A percentile compares a stretch with the other conserved stretches of the same genome.
Conservation (phyloP, 2,113 vertebrate genomes). For the Rafetus swinhoei region DNA sequence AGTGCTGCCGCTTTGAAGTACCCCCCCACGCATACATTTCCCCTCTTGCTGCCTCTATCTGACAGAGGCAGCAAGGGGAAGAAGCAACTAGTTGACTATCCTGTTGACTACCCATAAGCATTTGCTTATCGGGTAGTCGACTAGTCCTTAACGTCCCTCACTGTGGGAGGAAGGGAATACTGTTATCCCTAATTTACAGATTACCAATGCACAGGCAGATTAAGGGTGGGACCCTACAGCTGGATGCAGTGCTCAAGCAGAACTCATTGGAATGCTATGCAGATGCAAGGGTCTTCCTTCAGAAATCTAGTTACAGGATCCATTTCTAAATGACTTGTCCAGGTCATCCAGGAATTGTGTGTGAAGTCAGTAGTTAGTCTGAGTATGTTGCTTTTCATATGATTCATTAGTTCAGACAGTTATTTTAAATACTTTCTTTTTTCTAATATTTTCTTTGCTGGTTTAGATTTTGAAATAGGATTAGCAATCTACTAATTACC, state of each 20-base stretch:
- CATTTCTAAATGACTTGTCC: fast-evolving
- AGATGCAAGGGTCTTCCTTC: neutral
- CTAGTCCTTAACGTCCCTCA: too few relatives aligned
- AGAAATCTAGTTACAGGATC: neutral
- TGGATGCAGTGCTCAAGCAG: fast-evolving
- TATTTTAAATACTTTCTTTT: fast-evolving
- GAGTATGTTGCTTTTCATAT: fast-evolving
- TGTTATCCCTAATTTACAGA: neutral
- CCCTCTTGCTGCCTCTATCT: too few relatives aligned
- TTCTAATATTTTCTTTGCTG: neutral
- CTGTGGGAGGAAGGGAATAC: neutral
- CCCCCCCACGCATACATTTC: too few relatives aligned
- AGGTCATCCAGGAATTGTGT: neutral
- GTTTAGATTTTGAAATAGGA: neutral
- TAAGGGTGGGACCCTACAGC: neutral
- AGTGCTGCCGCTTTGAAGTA: too few relatives aligned
- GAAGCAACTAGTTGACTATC: too few relatives aligned
- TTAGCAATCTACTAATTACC: neutral
- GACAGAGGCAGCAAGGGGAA: too few relatives aligned
- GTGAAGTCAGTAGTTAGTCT: neutral
- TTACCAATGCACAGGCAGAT: neutral
- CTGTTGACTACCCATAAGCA: too few relatives aligned
- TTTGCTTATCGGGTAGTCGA: too few relatives aligned
- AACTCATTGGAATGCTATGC: neutral
- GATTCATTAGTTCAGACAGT: fast-evolving